phyloP scores from a whole-genome alignment of 2,888 invertebrate species.

The Acronicta alni region DNA sequence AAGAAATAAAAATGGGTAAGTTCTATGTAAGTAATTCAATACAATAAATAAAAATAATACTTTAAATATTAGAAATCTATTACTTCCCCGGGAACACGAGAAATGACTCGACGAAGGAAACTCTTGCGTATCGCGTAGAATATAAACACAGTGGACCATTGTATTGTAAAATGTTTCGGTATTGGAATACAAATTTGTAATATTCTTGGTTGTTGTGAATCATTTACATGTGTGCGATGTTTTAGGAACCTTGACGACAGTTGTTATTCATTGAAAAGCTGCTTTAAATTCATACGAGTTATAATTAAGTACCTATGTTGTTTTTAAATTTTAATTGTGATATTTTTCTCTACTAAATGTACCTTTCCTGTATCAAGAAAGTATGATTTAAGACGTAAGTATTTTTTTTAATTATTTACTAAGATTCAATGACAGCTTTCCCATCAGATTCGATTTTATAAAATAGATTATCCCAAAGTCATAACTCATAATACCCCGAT shows the following conservation, averaged over 20 bases:
- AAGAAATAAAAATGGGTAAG: slow-evolving; percentile 1
- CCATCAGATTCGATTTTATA: too few species aligned
- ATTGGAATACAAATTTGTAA: slow-evolving; percentile 63
- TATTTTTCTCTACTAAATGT: not conserved
- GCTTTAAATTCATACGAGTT: slow-evolving; percentile 5
- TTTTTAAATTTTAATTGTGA: slow-evolving; percentile 5
- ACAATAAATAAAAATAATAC: not conserved
- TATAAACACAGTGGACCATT: slow-evolving; percentile 68
- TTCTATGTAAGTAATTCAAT: too few species aligned
- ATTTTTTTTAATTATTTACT: too few species aligned
- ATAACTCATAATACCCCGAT: too few species aligned
- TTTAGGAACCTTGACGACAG: slow-evolving; percentile 46
- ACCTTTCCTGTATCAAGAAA: too few species aligned
- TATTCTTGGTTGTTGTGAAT: slow-evolving; percentile 63
- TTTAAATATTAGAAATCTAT: slow-evolving; percentile 20
- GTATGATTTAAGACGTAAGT: too few species aligned
- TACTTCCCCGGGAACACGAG: slow-evolving; percentile 30
- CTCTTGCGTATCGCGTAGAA: slow-evolving; percentile 63
- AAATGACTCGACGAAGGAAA: slow-evolving; percentile 76
- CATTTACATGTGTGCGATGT: slow-evolving; percentile 54
- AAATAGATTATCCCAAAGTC: too few species aligned
- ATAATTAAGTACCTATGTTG: too few species aligned
- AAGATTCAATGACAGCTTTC: too few species aligned
- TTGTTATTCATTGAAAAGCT: slow-evolving; percentile 26
- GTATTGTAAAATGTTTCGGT: slow-evolving; percentile 69